Percentiles rank a stretch among this genome's conserved stretches.
Conservation (phyloP, 2,113 vertebrate genomes). For the Pitta sordida region DNA sequence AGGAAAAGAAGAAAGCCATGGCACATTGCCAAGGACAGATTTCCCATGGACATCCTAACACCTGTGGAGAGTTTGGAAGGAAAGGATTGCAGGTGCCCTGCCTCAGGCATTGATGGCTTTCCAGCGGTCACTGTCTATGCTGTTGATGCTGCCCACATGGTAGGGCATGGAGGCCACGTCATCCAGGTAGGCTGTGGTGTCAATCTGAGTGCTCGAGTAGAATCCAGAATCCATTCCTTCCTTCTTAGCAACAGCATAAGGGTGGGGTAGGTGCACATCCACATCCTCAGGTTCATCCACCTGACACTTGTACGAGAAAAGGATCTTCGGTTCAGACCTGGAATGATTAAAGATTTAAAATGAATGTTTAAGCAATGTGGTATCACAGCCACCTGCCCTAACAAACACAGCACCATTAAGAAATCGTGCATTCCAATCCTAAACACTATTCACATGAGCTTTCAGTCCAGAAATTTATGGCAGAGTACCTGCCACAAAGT, state of each 20-base stretch:
- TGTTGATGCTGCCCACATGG: conserved; percentile 87
- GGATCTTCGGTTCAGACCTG: conserved; percentile 96
- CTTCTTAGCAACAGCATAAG: conserved; percentile 82
- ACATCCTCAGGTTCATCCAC: conserved; percentile 93
- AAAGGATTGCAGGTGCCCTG: not conserved
- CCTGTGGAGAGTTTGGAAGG: not conserved
- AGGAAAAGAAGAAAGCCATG: not conserved
- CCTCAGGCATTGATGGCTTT: conserved; percentile 84
- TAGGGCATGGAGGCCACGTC: conserved; percentile 90
- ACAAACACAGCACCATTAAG: not conserved
- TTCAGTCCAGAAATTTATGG: not conserved
- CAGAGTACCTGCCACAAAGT: not conserved
- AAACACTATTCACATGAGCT: not conserved
- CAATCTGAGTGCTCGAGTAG: conserved; percentile 94
- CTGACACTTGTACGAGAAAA: conserved; percentile 99
- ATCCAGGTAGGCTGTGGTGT: conserved; percentile 88
- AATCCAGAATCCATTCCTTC: conserved; percentile 81
- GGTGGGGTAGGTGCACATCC: conserved; percentile 91
- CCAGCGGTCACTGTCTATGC: conserved; percentile 92
- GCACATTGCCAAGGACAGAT: not conserved
- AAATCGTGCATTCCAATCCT: not conserved
- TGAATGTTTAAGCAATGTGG: not conserved
- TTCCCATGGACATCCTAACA: conserved; percentile 2
- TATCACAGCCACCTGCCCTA: not conserved
- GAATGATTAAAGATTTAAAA: not conserved